These are phyloP conservation scores for Hanleya hanleyi DNA, from an alignment of 2,888 invertebrate species.

Conservation along the genomic window DNA sequence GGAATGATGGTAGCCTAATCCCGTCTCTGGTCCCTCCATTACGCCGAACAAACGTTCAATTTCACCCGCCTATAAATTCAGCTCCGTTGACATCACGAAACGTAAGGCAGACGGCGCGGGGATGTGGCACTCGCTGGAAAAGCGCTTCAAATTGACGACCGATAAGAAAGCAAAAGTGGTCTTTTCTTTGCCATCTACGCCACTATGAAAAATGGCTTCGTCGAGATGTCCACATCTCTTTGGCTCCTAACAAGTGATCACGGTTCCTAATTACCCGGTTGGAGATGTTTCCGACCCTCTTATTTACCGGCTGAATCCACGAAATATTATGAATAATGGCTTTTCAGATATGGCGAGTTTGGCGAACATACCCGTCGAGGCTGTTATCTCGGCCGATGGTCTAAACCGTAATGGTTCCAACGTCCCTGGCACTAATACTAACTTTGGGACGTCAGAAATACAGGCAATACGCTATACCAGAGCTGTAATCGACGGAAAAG, in stretches of 20 bases:
- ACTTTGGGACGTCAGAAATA: too few species aligned
- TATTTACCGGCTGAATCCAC: not conserved
- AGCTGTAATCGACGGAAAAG: too few species aligned
- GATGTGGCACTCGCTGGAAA: not conserved
- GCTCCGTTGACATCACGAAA: not conserved
- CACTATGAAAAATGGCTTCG: not conserved
- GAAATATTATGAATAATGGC: conserved; percentile 7
- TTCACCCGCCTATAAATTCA: not conserved
- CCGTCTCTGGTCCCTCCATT: not conserved
- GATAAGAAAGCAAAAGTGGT: conserved; percentile 2
- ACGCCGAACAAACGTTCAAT: not conserved
- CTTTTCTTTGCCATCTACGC: not conserved
- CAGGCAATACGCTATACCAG: too few species aligned
- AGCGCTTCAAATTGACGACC: not conserved
- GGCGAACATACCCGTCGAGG: not conserved
- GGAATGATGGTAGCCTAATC: not conserved
- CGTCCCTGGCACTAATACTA: not conserved
- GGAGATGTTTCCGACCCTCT: not conserved
- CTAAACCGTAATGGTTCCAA: not conserved
- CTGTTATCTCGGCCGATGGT: not conserved
- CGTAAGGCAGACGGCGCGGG: not conserved
- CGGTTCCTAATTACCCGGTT: not conserved
- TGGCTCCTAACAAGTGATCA: not conserved
- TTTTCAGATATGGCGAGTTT: not conserved
- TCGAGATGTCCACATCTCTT: not conserved